Base-by-base conservation (phyloP, 2,797 vertebrate species). In the Serranus cabrilla region DNA sequence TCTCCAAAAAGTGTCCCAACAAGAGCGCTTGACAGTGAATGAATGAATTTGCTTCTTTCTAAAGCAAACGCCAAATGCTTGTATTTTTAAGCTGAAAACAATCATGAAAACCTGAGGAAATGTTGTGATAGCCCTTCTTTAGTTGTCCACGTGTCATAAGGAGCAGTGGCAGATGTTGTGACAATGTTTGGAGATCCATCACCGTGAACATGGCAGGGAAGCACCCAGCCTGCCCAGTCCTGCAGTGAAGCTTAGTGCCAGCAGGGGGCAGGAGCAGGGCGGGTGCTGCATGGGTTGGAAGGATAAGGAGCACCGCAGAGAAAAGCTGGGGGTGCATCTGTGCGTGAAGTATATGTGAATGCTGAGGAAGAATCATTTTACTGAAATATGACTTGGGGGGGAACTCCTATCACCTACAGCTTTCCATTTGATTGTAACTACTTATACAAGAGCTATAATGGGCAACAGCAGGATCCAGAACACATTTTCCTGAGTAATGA, bases 211-310 rank as follows among this genome's bases (percentile, higher is more conserved):
- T 89, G 82, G 87, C 81, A 88, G 86, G 90, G 80, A 80, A 83
- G 85, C 90, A 76, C 84, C 85, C 89, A 88, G 89, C 88, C 92
- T 84, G 82, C 80, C 87, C 86, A 60, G 40, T 69, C 82, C 91
- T 88, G 92, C 87, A 82, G 65, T 87, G 64, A 67, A 68, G 40
- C 58, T 76, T 50, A 62, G 14, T 25, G 73, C 77, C 91, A 91
- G 91, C 91, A 92, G 91, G 86, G 82, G 85, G 82, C 85, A 90
- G 90, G 76, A 92, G 90, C 89, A 92, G 88, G 88, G 76, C 50
- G 71, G 89, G 74, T 51, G 84, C 87, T 89, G 88, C 94, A 95
- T 95, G 95, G 94, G 77, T 95, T 96, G 95, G 95, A 96, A 95
- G 95, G 94, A 95, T 89, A 93, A 90, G 80, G 78, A 86, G 89